A percentile compares a stretch with the other conserved stretches of the same genome.
phyloP scores from a whole-genome alignment of 2,797 vertebrate species.

The Myotis vivesi region DNA sequence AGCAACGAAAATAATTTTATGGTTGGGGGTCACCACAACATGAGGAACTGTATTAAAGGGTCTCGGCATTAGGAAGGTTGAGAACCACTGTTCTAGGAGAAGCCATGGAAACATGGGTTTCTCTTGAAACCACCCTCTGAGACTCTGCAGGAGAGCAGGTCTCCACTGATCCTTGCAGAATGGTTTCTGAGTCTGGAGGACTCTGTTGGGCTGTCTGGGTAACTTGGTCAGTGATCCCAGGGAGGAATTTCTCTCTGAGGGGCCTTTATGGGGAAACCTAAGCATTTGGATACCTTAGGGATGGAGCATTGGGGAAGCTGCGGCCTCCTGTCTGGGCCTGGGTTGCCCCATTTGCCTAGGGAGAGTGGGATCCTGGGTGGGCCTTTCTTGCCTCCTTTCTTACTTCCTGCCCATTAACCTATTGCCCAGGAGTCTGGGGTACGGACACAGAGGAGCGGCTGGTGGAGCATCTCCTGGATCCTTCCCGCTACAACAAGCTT shows the following conservation, averaged over 20 bases:
- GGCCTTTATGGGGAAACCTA: neutral
- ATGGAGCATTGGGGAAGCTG: neutral
- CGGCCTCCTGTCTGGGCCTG: neutral
- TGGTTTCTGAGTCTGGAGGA: neutral
- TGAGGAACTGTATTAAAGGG: too few relatives aligned
- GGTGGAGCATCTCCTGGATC: conserved; percentile 94
- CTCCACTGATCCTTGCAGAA: neutral
- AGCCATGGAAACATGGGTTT: neutral
- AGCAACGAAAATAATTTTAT: too few relatives aligned
- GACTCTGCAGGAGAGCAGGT: neutral
- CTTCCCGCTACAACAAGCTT: conserved; percentile 95
- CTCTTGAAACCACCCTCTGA: neutral
- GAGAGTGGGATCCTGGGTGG: neutral
- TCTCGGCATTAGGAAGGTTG: too few relatives aligned
- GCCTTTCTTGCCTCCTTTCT: neutral
- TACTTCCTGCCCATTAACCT: neutral
- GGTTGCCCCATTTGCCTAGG: neutral
- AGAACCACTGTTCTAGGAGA: neutral
- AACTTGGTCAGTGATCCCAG: neutral
- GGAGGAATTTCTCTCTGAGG: neutral
- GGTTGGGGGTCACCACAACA: too few relatives aligned
- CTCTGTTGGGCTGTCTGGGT: neutral
- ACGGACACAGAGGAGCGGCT: conserved; percentile 96
- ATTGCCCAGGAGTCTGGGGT: conserved; percentile 85
- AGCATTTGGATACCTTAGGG: neutral